phyloP scores from a whole-genome alignment of 2,797 vertebrate species.

The Cuculus canorus region DNA sequence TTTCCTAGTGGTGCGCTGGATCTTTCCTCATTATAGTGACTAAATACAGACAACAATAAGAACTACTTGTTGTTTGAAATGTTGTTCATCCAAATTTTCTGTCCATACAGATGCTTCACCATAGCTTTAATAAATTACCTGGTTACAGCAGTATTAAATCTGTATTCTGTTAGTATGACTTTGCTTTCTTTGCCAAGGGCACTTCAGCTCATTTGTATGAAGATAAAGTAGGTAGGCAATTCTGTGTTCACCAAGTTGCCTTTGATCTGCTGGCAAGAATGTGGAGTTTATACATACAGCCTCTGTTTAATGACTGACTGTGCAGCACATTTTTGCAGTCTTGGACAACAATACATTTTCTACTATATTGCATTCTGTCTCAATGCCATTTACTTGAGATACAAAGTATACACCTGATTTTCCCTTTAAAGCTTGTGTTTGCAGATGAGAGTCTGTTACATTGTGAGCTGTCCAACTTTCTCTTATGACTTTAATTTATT shows the following conservation, averaged over 20 bases:
- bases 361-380: background rate
- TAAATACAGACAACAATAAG: background rate
- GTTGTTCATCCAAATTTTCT: background rate
- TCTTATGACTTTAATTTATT: constrained; percentile 21
- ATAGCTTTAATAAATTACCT: constrained; percentile 21
- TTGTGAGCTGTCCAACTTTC: background rate
- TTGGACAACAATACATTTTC: constrained; percentile 42
- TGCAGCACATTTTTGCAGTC: constrained; percentile 30
- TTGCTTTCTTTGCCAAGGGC: constrained; percentile 58
- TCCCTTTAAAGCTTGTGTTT: background rate
- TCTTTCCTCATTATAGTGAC: background rate
- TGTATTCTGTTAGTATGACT: constrained; percentile 43
- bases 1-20: background rate
- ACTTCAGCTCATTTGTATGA: constrained; percentile 63
- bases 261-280: constrained; percentile 50
- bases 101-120: background rate
- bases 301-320: constrained; percentile 39
- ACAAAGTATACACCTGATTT: constrained; percentile 22
- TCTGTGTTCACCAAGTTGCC: constrained; percentile 37
- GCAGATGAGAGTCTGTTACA: background rate
- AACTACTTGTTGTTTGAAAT: background rate
- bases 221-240: constrained; percentile 56
- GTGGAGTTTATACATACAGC: background rate
- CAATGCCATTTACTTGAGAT: background rate
- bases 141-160: constrained; percentile 17